Evolutionary conservation across 2,113 vertebrate genomes (phyloP).

Genomic region (Vidua chalybeata): DNA sequence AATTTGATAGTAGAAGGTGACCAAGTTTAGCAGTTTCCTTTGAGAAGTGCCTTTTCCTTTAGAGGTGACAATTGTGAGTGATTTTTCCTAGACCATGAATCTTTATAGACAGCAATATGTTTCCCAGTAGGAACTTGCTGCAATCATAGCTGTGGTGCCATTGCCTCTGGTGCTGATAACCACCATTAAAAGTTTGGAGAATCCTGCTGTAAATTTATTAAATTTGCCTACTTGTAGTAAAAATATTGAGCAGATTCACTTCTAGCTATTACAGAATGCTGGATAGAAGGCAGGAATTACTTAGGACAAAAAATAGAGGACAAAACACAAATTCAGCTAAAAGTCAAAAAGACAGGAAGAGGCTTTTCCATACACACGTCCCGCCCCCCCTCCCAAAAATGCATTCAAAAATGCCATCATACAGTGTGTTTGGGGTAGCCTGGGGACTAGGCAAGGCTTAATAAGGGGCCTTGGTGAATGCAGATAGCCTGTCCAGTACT

Average conservation of each 20-base stretch:
- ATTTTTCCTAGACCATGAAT: background rate
- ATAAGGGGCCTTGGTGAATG: background rate
- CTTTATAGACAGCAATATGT: background rate
- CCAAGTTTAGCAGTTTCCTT: background rate
- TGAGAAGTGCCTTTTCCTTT: background rate
- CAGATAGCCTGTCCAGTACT: background rate
- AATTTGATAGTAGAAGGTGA: background rate
- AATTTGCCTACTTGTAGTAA: background rate
- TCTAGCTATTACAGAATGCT: background rate
- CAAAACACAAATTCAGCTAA: background rate
- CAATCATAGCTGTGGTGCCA: background rate
- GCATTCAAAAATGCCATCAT: background rate
- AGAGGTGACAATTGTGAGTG: background rate
- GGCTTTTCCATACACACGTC: background rate
- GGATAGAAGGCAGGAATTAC: background rate
- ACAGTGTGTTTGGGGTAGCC: background rate
- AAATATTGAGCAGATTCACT: background rate
- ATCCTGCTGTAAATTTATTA: background rate
- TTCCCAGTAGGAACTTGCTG: background rate
- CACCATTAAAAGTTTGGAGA: background rate
- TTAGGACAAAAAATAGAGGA: background rate
- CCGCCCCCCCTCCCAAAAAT: background rate
- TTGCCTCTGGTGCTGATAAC: background rate
- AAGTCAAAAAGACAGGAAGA: background rate
- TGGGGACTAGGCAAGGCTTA: background rate